These are phyloP conservation scores for Melinopterus prodromus DNA, from an alignment of 2,888 invertebrate genomes.

Conservation along the genomic window DNA sequence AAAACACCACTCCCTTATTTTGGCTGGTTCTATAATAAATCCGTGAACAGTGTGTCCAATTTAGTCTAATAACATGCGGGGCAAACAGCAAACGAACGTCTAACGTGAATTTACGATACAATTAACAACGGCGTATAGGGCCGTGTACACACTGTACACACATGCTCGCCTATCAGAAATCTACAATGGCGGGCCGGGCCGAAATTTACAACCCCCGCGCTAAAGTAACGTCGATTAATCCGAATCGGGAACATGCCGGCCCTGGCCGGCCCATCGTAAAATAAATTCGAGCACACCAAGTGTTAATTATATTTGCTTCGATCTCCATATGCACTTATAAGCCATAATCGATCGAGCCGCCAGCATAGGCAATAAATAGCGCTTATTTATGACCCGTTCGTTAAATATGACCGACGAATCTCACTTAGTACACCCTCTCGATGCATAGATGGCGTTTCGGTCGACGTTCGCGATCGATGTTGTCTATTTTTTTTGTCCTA, in stretches of 20 bases:
- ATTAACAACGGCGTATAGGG: neutral
- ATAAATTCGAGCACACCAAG: neutral
- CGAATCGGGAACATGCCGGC: too few species aligned
- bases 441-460: too few species aligned
- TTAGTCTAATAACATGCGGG: neutral
- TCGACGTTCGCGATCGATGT: too few species aligned
- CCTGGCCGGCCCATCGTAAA: neutral
- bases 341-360: too few species aligned
- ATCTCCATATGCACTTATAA: too few species aligned
- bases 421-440: too few species aligned
- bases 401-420: too few species aligned
- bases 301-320: too few species aligned
- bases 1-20: neutral
- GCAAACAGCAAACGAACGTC: neutral
- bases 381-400: too few species aligned
- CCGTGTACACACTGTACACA: neutral
- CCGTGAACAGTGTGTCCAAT: neutral
- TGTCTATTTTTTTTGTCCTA: too few species aligned
- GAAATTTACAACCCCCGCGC: neutral
- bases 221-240: neutral
- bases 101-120: neutral
- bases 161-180: neutral
- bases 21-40: neutral
- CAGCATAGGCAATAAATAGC: too few species aligned
- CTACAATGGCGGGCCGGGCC: neutral